Evolutionary conservation across 2,797 vertebrate genomes (phyloP).

Genomic region (Selene dorsalis): DNA sequence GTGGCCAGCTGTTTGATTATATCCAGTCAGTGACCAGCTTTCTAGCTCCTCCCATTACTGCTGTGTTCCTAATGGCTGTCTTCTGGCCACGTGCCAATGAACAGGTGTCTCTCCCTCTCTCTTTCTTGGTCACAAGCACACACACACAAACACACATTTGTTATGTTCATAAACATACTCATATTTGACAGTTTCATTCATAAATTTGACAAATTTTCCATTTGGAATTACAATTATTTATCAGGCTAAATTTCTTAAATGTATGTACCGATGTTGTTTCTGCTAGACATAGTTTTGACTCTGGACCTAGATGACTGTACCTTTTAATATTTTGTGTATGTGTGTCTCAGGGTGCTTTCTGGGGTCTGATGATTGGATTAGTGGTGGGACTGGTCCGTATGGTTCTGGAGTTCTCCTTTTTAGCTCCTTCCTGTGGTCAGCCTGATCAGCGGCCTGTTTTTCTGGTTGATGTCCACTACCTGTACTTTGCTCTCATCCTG

Average conservation of each 20-base stretch:
- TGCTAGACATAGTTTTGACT: too few species aligned
- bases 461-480: slow-evolving; percentile 91
- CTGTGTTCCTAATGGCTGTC: slow-evolving; percentile 94
- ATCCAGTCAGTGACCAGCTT: slow-evolving; percentile 94
- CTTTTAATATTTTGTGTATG: not conserved
- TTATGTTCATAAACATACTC: too few species aligned
- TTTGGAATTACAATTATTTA: too few species aligned
- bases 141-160: too few species aligned
- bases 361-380: slow-evolving; percentile 92
- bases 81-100: slow-evolving; percentile 95
- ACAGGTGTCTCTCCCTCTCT: slow-evolving; percentile 78
- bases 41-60: slow-evolving; percentile 91
- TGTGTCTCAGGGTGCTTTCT: slow-evolving; percentile 91
- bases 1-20: slow-evolving; percentile 94
- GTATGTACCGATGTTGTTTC: too few species aligned
- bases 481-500: slow-evolving; percentile 95
- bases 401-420: slow-evolving; percentile 90
- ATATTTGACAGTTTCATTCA: too few species aligned
- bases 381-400: slow-evolving; percentile 87
- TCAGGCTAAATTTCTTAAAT: too few species aligned
- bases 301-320: not conserved
- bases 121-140: too few species aligned
- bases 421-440: slow-evolving; percentile 87
- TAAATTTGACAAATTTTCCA: too few species aligned
- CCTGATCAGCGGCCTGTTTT: slow-evolving; percentile 87